phyloP scores from a whole-genome alignment of 2,888 invertebrate species.

The Ectemnius continuus region DNA sequence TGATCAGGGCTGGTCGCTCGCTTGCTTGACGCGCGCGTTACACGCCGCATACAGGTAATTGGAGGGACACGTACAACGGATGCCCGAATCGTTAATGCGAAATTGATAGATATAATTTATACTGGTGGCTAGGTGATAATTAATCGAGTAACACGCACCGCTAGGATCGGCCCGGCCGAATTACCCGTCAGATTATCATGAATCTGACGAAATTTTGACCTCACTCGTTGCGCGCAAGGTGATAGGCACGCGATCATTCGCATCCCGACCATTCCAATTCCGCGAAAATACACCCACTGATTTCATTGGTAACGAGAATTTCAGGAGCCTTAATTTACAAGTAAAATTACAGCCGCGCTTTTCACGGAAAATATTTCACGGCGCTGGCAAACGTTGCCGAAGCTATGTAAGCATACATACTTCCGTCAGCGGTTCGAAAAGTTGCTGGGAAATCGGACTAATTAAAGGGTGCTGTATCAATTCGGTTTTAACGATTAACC shows the following conservation, averaged over 20 bases:
- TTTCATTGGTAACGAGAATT: too few relatives aligned
- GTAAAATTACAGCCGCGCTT: too few relatives aligned
- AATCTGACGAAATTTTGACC: slow-evolving; percentile 48
- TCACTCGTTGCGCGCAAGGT: not conserved
- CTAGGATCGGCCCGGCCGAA: slow-evolving; percentile 35
- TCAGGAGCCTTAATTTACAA: too few relatives aligned
- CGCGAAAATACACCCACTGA: too few relatives aligned
- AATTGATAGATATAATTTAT: slow-evolving; percentile 44
- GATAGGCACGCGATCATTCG: too few relatives aligned
- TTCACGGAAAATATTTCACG: too few relatives aligned
- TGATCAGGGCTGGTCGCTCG: too few relatives aligned
- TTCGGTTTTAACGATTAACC: slow-evolving; percentile 27
- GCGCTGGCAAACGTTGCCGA: not conserved
- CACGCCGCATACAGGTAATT: slow-evolving; percentile 9
- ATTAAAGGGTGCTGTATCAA: slow-evolving; percentile 40
- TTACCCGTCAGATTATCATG: slow-evolving; percentile 40
- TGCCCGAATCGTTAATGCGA: slow-evolving; percentile 15
- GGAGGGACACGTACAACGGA: slow-evolving; percentile 9
- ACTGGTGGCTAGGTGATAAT: slow-evolving; percentile 31
- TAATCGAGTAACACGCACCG: slow-evolving; percentile 38
- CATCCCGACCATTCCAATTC: too few relatives aligned
- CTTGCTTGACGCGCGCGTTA: too few relatives aligned
- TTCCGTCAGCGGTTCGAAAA: not conserved
- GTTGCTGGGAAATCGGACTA: slow-evolving; percentile 26
- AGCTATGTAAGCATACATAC: too few relatives aligned